phyloP scores from a whole-genome alignment of 2,888 invertebrate genomes.

The Eudemis profundana region DNA sequence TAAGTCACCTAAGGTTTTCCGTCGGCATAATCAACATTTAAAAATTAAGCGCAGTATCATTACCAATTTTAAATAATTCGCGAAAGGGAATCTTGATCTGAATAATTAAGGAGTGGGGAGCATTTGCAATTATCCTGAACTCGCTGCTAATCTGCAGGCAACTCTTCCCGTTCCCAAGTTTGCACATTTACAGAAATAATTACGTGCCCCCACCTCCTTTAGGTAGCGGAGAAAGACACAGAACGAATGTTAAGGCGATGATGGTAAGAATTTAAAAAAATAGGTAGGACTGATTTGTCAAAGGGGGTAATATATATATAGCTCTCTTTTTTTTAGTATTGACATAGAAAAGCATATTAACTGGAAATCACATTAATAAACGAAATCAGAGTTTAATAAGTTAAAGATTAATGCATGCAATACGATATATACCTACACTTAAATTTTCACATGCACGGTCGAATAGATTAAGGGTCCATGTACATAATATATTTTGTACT shows the following conservation, averaged over 20 bases:
- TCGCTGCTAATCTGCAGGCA: constrained; percentile 72
- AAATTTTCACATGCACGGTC: too few relatives aligned
- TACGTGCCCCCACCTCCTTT: constrained; percentile 60
- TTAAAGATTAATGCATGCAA: too few relatives aligned
- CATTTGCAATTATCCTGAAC: constrained; percentile 63
- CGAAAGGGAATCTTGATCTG: constrained; percentile 9
- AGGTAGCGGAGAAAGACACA: constrained; percentile 45
- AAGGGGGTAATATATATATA: too few relatives aligned
- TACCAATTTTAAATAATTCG: constrained; percentile 12
- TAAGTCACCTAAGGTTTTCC: too few relatives aligned
- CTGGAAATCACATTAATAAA: too few relatives aligned
- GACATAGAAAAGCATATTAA: too few relatives aligned
- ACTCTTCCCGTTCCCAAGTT: constrained; percentile 70
- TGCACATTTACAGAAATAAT: constrained; percentile 81
- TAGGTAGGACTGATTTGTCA: background rate
- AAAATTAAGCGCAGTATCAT: background rate
- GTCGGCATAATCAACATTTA: background rate
- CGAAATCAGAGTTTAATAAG: too few relatives aligned
- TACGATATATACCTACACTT: too few relatives aligned
- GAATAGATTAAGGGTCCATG: too few relatives aligned
- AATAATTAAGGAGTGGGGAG: constrained; percentile 41
- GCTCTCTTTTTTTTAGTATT: too few relatives aligned
- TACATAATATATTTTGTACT: too few relatives aligned
- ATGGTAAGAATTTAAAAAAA: background rate
- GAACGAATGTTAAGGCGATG: constrained; percentile 10